A percentile compares a stretch with the other conserved stretches of the same genome.
Evolutionary conservation across 2,113 vertebrate genomes (phyloP).

Genomic region (Acanthochromis polyacanthus): DNA sequence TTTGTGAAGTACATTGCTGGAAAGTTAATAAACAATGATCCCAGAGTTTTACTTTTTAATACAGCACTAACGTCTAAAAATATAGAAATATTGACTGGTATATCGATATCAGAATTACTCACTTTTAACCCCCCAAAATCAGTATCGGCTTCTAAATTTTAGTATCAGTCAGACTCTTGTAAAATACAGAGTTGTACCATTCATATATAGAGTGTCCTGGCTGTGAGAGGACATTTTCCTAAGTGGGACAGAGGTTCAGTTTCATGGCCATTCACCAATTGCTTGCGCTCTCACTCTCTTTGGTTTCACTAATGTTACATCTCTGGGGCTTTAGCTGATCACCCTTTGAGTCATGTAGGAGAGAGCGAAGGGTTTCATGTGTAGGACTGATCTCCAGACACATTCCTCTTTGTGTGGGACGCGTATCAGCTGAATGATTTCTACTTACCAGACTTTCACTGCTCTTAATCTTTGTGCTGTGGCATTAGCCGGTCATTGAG

Average conservation of each 20-base stretch:
- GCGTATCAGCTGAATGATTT: slow-evolving; percentile 9
- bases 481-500: slow-evolving; percentile 8
- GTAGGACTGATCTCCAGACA: slow-evolving; percentile 6
- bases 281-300: slow-evolving; percentile 27
- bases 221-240: slow-evolving; percentile 23
- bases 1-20: no score
- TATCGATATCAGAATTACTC: no score
- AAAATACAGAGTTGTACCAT: not conserved
- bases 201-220: not conserved
- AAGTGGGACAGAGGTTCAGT: slow-evolving; percentile 49
- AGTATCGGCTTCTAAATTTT: no score
- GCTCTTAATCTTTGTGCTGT: not conserved
- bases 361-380: slow-evolving; percentile 13
- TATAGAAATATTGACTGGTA: no score
- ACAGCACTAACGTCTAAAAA: no score
- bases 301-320: slow-evolving; percentile 45
- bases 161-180: not conserved
- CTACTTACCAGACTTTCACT: not conserved
- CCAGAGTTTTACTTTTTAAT: no score
- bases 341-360: slow-evolving; percentile 12
- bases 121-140: no score
- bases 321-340: slow-evolving; percentile 38
- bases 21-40: no score
- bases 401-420: slow-evolving; percentile 6
- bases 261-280: slow-evolving; percentile 38